These are phyloP conservation scores for Drosophila bipectinata DNA, from an alignment of 1,140 invertebrate species.

Conservation along the genomic window DNA sequence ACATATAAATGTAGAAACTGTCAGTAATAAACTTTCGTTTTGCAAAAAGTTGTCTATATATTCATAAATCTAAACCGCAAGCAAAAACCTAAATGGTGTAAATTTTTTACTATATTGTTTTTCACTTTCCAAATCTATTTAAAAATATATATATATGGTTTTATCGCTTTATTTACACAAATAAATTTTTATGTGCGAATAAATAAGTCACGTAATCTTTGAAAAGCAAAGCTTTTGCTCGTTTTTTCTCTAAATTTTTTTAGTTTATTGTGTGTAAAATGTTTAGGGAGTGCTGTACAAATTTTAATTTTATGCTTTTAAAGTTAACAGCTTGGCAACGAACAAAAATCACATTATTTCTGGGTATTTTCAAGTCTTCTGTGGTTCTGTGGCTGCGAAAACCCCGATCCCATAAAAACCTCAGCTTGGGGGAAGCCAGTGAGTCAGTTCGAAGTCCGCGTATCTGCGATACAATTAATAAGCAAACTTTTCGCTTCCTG, in stretches of 20 bases:
- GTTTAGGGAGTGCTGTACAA: background rate
- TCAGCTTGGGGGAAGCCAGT: slow-evolving; percentile 36
- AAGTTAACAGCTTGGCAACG: background rate
- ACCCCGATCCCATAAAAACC: slow-evolving; percentile 6
- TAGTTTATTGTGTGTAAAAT: slow-evolving; percentile 1
- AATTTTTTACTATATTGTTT: background rate
- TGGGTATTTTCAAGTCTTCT: background rate
- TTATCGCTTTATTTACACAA: background rate
- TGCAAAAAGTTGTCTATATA: no score
- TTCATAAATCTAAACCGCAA: background rate
- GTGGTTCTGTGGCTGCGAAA: slow-evolving; percentile 1
- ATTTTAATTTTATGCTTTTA: background rate
- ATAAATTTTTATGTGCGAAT: slow-evolving; percentile 7
- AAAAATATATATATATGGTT: background rate
- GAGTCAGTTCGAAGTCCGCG: slow-evolving; percentile 14
- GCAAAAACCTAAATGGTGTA: background rate
- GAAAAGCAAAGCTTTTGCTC: background rate
- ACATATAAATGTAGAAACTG: no score
- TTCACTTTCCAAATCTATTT: background rate
- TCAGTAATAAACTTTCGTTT: no score
- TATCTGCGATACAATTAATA: slow-evolving; percentile 1
- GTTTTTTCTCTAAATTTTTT: background rate
- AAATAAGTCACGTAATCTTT: slow-evolving; percentile 17
- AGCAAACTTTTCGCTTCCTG: slow-evolving; percentile 18
- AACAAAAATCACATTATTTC: slow-evolving; percentile 6